These are phyloP conservation scores for Agrotis puta DNA, from an alignment of 2,888 invertebrate genomes.

Conservation along the genomic window DNA sequence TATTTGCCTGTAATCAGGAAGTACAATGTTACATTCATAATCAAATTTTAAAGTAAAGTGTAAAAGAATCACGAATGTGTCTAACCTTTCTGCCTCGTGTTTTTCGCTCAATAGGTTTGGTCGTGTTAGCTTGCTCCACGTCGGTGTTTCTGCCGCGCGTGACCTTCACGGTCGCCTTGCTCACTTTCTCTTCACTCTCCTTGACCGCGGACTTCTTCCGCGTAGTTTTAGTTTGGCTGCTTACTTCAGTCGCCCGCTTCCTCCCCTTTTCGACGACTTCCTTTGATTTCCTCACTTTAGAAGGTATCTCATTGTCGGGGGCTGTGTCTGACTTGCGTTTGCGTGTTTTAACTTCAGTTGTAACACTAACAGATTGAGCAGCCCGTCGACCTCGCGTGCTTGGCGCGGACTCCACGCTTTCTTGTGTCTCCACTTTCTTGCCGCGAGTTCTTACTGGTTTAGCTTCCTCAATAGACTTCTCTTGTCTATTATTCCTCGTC, in stretches of 20 bases:
- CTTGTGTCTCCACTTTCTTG: constrained; percentile 60
- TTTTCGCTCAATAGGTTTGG: constrained; percentile 28
- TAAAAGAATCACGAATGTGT: not conserved
- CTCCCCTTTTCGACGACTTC: constrained; percentile 18
- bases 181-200: constrained; percentile 9
- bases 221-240: constrained; percentile 17
- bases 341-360: constrained; percentile 55
- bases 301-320: constrained; percentile 56
- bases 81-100: constrained; percentile 65
- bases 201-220: constrained; percentile 42
- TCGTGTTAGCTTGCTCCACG: constrained; percentile 6
- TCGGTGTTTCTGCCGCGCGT: constrained; percentile 18
- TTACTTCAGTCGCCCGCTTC: constrained; percentile 9
- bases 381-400: constrained; percentile 51
- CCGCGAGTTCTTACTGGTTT: constrained; percentile 60
- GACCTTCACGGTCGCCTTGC: constrained; percentile 10
- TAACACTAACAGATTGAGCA: constrained; percentile 22
- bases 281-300: constrained; percentile 60
- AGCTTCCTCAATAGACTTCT: constrained; percentile 41
- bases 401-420: constrained; percentile 51
- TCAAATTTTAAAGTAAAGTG: not conserved
- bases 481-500: constrained; percentile 43
- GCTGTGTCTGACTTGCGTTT: constrained; percentile 64
- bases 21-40: constrained; percentile 1
- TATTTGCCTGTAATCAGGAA: constrained; percentile 54